Evolutionary conservation across 23 tunicate species (phyloP), one percentile per base, ranked within the genome.

Genomic region (Botrylloides violaceus): DNA sequence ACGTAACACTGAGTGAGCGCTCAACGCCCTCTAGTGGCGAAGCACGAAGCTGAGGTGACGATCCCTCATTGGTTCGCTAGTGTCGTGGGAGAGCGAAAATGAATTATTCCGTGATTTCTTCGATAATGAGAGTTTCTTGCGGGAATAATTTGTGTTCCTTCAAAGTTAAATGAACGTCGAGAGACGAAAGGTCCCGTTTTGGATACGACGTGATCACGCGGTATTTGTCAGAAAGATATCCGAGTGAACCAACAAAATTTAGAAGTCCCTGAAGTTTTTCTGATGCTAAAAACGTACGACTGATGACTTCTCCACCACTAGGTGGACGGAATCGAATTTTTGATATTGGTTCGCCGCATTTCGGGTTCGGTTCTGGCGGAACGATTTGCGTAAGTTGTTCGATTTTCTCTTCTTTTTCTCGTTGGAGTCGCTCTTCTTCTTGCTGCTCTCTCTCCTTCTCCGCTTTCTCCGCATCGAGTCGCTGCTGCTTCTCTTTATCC

Each of bases 291-390:
- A 92, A 92, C 2, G 77, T 49, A 2, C 98, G 75, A 36, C 48
- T 66, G 35, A 35, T 58, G 49, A 84, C 61, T 2, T 64, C 91
- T 23, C 71, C 58, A n/a, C 85, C 85, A 49, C 76, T 66, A n/a
- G 98, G 98, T 38, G 86, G 83, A 0, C 98, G 98, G 60, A 92
- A 92, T 19, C 98, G 56, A 1, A 92, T 80, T 36, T 71, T 64
- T 31, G 73, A 6, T 43, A 88, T 83, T 31, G 84, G 84, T 66
- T 49, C 19, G 23, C 50, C 73, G 26, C 77, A 81, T 28, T 92
- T 78, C 25, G 85, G 58, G 28, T 57, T 5, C 29, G 98, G 98
- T 66, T 93, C 98, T 26, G 53, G 65, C 24, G 98, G 98, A 15
- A 93, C 77, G 4, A 29, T 50, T n/a, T 57, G 26, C 25, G 36